These are phyloP conservation scores for Doris montereyensis DNA, from an alignment of 2,888 invertebrate genomes.

Conservation along the genomic window DNA sequence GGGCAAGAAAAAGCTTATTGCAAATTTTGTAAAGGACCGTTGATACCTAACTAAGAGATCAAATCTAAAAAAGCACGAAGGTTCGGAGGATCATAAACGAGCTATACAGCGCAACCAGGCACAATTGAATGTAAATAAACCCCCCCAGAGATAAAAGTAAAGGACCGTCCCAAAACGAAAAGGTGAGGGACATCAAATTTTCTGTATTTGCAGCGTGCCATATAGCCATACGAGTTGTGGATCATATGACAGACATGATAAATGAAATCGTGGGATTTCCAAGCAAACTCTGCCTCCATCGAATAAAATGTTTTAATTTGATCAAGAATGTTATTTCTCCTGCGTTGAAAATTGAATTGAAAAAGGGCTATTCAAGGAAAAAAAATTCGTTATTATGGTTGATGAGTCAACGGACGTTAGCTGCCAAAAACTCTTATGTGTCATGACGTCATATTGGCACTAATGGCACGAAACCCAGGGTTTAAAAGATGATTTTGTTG, in stretches of 20 bases:
- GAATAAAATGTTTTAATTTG: not conserved
- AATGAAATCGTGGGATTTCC: not conserved
- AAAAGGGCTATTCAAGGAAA: not conserved
- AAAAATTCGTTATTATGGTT: not conserved
- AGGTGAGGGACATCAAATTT: not conserved
- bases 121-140: not conserved
- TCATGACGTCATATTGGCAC: not conserved
- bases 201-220: not conserved
- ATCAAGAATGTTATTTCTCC: not conserved
- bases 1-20: not conserved
- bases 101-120: not conserved
- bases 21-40: not conserved
- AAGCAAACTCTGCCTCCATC: not conserved
- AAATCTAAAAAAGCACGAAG: not conserved
- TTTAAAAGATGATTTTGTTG: not conserved
- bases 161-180: not conserved
- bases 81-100: not conserved
- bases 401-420: constrained; percentile 14
- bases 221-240: not conserved
- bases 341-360: constrained; percentile 1
- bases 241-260: not conserved
- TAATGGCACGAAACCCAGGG: not conserved
- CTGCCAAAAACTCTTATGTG: not conserved
- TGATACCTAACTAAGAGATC: not conserved
- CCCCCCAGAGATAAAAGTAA: not conserved